Evolutionary conservation across 2,113 vertebrate genomes (phyloP).

Genomic region (Oceanites oceanicus): DNA sequence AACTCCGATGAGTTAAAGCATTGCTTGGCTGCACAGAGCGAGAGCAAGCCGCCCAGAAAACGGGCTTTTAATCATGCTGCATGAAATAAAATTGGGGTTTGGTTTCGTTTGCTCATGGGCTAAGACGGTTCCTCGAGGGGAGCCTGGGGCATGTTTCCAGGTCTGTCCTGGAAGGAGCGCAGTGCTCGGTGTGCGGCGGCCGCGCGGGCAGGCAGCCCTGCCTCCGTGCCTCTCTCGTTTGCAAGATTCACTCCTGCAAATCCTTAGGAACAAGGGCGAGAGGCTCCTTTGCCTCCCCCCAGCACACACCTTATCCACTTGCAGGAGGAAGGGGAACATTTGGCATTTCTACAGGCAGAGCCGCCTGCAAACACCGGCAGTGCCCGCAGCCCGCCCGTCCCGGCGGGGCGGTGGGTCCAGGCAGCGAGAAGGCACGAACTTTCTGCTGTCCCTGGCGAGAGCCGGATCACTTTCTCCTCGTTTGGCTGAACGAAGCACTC

Average conservation of each 20-base stretch:
- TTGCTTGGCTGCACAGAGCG: background rate
- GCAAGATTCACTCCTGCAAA: background rate
- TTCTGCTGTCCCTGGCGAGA: background rate
- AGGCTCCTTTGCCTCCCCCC: background rate
- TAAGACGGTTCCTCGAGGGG: background rate
- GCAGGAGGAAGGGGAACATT: background rate
- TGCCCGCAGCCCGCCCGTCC: background rate
- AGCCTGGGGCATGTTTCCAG: background rate
- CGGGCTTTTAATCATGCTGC: background rate
- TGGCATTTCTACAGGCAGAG: background rate
- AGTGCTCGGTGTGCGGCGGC: accelerated
- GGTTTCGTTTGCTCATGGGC: background rate
- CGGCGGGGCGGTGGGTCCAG: accelerated
- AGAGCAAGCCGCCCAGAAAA: background rate
- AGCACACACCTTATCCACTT: background rate
- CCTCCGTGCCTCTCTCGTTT: background rate
- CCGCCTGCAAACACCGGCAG: accelerated
- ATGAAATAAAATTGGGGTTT: background rate
- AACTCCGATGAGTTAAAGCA: background rate
- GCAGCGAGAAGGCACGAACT: background rate
- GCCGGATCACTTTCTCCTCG: background rate
- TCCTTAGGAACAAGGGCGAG: background rate
- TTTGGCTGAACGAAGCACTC: background rate
- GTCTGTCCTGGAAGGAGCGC: accelerated
- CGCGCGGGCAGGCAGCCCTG: accelerated